Evolutionary conservation across 35 echinoderm and acorn worm species (phyloP).

Genomic region (Stichopus chloronotus): DNA sequence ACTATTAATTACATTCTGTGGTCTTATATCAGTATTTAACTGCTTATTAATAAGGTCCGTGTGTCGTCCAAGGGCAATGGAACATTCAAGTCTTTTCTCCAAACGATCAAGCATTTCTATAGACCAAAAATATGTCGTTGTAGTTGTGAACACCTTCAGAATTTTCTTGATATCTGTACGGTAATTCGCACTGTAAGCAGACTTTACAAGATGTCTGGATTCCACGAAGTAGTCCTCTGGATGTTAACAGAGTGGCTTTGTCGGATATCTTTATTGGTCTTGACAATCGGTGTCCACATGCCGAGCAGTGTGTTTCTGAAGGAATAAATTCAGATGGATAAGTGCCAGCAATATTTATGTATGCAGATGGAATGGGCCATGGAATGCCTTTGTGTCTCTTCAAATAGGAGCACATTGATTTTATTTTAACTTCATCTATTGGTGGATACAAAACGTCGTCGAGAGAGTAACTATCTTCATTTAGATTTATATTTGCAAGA

Average conservation of each 20-base stretch:
- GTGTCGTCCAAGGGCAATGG: slow-evolving; percentile 35
- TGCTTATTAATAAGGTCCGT: slow-evolving; percentile 46
- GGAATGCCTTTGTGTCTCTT: slow-evolving; percentile 26
- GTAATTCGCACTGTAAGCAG: background rate
- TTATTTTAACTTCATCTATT: background rate
- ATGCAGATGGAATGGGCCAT: slow-evolving; percentile 18
- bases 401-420: slow-evolving; percentile 9
- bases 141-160: slow-evolving; percentile 34
- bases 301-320: background rate
- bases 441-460: slow-evolving; percentile 17
- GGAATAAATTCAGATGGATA: slow-evolving; percentile 32
- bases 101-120: slow-evolving; percentile 36
- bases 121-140: slow-evolving; percentile 43
- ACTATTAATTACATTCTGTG: slow-evolving; percentile 32
- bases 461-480: background rate
- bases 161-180: slow-evolving; percentile 31
- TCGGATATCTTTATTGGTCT: slow-evolving; percentile 31
- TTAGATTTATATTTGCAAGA: background rate
- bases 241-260: background rate
- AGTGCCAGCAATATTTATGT: background rate
- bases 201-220: slow-evolving; percentile 45
- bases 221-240: background rate
- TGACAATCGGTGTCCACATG: background rate
- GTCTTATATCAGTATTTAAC: background rate
- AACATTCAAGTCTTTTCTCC: slow-evolving; percentile 33